Evolutionary conservation across 2,113 vertebrate species (phyloP), one percentile per base, ranked within the genome.

Genomic region (Chaenocephalus aceratus): DNA sequence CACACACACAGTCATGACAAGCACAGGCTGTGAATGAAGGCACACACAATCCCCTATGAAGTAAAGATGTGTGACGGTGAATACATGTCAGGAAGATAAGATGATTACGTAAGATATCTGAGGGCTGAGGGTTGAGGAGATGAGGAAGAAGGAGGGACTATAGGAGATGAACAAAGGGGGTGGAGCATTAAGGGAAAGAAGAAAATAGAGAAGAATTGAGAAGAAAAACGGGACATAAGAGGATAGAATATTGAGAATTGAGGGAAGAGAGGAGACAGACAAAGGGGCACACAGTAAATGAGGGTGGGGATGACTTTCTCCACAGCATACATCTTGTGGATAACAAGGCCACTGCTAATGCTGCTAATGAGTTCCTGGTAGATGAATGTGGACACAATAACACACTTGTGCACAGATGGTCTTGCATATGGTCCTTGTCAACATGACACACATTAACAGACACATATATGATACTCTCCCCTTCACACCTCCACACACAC

Each of bases 61-160:
- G 82, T 83, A 83, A 86, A 86, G 60, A 82, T 82, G 80, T n/a
- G 36, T 72, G 75, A 59, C 61, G 69, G 70, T 65, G 46, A 75
- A 63, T 36, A 75, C 78, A 72, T 80, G 87, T 85, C 85, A 72
- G 26, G 49, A 63, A 66, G 80, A 87, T 80, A 76, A 84, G 36
- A 58, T 65, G 84, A 86, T 91, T 91, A 92, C 53, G 75, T 90
- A 91, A 91, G 53, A 48, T 54, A 74, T 69, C 62, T 36, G 1
- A 67, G 45, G 15, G 41, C 36, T 41, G 64, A 56, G 15, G 73
- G 79, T 3, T 72, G 30, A 81, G 44, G 56, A 75, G 58, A 49
- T 10, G 13, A 56, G 63, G 52, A 41, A 46, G 26, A 16, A 23
- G 58, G 26, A 44, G 41, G n/a, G 45, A 15, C 57, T 12, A 3